These are phyloP conservation scores for Agrochola circellaris DNA, from an alignment of 2,888 invertebrate species.

Conservation along the genomic window DNA sequence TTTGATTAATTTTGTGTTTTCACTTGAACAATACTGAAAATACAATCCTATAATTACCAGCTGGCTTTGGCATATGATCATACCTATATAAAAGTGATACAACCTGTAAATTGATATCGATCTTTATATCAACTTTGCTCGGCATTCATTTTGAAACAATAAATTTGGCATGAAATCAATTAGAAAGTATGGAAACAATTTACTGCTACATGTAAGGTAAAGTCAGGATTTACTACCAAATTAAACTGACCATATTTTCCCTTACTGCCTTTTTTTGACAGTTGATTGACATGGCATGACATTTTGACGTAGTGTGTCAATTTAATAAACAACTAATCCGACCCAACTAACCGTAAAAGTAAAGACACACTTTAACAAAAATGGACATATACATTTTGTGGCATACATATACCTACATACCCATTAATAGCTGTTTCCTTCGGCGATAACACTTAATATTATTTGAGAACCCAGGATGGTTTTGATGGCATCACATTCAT, in stretches of 20 bases:
- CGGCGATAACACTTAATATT: no score
- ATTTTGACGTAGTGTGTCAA: neutral
- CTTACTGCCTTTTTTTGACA: neutral
- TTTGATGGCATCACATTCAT: no score
- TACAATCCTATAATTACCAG: slow-evolving; percentile 11
- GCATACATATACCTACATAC: no score
- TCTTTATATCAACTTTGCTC: neutral
- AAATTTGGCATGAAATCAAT: neutral
- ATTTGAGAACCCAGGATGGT: no score
- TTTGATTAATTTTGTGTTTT: slow-evolving; percentile 49
- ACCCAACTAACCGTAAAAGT: neutral
- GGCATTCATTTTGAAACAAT: no score
- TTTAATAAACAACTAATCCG: neutral
- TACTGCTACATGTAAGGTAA: neutral
- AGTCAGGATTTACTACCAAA: no score
- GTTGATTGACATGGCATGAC: neutral
- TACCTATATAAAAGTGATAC: neutral
- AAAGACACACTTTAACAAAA: no score
- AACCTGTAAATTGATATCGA: neutral
- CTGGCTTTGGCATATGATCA: neutral
- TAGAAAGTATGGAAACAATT: neutral
- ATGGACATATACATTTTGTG: no score
- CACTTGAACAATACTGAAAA: slow-evolving; percentile 16
- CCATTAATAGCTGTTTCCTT: no score
- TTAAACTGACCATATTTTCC: neutral